These are phyloP conservation scores for Okapia johnstoni DNA, from an alignment of 2,113 vertebrate species.

Conservation along the genomic window DNA sequence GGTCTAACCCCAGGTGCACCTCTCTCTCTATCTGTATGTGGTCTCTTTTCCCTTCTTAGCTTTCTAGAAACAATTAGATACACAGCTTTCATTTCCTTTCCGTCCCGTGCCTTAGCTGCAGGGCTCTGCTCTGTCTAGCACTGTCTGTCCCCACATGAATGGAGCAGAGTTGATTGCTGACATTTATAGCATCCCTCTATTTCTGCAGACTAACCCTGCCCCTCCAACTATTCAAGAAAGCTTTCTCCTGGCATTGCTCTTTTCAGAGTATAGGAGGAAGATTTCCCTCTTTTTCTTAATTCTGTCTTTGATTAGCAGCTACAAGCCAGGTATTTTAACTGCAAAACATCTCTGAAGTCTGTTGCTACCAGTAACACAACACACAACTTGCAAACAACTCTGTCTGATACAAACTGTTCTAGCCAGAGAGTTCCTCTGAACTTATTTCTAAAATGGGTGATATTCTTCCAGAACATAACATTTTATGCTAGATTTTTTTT, in stretches of 20 bases:
- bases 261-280: neutral
- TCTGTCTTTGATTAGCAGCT: constrained; percentile 33
- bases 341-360: constrained; percentile 32
- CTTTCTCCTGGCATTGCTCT: neutral
- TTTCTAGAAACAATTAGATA: constrained; percentile 32
- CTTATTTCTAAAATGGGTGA: constrained; percentile 54
- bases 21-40: neutral
- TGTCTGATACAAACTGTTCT: constrained; percentile 57
- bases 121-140: neutral
- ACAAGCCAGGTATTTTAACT: constrained; percentile 43
- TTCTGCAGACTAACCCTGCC: neutral
- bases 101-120: neutral
- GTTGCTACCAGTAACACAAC: constrained; percentile 67
- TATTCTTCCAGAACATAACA: constrained; percentile 62
- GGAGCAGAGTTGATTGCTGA: neutral
- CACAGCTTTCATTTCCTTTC: constrained; percentile 40
- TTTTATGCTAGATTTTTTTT: constrained; percentile 50
- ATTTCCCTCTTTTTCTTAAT: neutral
- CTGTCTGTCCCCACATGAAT: neutral
- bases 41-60: constrained; percentile 32
- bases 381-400: constrained; percentile 50
- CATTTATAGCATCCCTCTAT: neutral
- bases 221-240: neutral
- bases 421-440: constrained; percentile 54
- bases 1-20: neutral